Base-by-base conservation (phyloP, 2,113 vertebrate species). In the Astatotilapia flaviijosephi region DNA sequence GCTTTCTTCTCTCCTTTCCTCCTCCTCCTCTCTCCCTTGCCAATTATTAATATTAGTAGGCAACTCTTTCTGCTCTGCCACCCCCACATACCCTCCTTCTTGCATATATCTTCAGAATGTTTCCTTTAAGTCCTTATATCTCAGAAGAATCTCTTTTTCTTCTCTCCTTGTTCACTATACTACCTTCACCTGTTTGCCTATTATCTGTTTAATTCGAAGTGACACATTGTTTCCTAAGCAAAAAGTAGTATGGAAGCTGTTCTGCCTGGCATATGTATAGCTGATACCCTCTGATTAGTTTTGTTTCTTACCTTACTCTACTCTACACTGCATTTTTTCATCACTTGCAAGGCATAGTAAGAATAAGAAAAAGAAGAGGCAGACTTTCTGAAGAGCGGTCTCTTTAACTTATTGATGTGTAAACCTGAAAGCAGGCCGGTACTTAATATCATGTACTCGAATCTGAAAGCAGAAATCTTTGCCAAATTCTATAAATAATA, bases 71-170 rank as follows among this genome's bases (percentile, higher is more conserved):
- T 82, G 47, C 37, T 47, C 55, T 65, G 51, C 58, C 37, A 56
- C 83, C 79, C 80, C 54, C 3, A 68, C 79, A 82, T 80, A 82
- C 58, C n/a, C 82, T 53, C 33, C 85, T 88, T 58, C 75, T 85
- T 83, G 86, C 85, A 91, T 89, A 85, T 13, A 89, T 91, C 81
- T 84, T 89, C 86, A 83, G 82, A 88, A 90, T 90, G 42, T 91
- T 87, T 88, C 70, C 88, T 92, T 93, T 56, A 90, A 73, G 14
- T 85, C 83, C 28, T 86, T 13, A 31, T 47, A 79, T 88, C 53
- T 54, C 12, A 83, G 2, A 56, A 51, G 3, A 75, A 42, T 54
- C 6, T 80, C 21, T 31, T 58, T 62, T 45, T 80, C 5, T 0
- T 62, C n/a, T 51, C 45, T 77, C 70, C 70, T 77, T 49, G 70